Evolutionary conservation across 1,140 invertebrate genomes (phyloP).

Genomic region (Drosophila chauvacae): DNA sequence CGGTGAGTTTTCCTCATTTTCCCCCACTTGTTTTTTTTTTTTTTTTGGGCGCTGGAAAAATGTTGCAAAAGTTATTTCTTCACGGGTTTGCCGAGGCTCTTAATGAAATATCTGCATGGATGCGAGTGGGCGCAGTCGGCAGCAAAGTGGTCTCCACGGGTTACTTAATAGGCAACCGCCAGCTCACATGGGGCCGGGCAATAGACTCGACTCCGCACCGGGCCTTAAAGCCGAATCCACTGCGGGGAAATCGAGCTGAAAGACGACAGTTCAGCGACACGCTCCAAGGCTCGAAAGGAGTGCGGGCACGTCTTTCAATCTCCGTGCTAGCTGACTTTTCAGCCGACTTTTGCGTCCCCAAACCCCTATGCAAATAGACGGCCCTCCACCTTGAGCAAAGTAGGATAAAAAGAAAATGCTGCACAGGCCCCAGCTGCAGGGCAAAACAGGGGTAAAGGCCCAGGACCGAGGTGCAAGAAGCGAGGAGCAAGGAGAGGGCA

Average conservation of each 20-base stretch:
- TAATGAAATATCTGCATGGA: conserved; percentile 58
- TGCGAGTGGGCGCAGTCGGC: conserved; percentile 44
- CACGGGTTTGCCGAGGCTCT: conserved; percentile 65
- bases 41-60: conserved; percentile 61
- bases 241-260: conserved; percentile 28
- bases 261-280: conserved; percentile 72
- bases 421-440: conserved; percentile 32
- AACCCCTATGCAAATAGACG: conserved; percentile 66
- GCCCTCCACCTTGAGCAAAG: conserved; percentile 73
- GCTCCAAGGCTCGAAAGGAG: conserved; percentile 53
- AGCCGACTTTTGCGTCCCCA: background rate
- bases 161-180: conserved; percentile 57
- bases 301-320: conserved; percentile 63
- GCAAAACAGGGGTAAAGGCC: conserved; percentile 1
- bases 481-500: background rate
- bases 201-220: background rate
- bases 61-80: conserved; percentile 80
- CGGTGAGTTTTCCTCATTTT: conserved; percentile 16
- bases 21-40: conserved; percentile 1
- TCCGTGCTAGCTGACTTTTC: conserved; percentile 13
- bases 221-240: conserved; percentile 21
- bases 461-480: background rate
- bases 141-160: conserved; percentile 52
- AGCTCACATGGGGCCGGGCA: conserved; percentile 33
- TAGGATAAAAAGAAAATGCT: conserved; percentile 78